Conservation (phyloP, 2,113 vertebrate species). For the Cyprinodon brontotheroides region DNA sequence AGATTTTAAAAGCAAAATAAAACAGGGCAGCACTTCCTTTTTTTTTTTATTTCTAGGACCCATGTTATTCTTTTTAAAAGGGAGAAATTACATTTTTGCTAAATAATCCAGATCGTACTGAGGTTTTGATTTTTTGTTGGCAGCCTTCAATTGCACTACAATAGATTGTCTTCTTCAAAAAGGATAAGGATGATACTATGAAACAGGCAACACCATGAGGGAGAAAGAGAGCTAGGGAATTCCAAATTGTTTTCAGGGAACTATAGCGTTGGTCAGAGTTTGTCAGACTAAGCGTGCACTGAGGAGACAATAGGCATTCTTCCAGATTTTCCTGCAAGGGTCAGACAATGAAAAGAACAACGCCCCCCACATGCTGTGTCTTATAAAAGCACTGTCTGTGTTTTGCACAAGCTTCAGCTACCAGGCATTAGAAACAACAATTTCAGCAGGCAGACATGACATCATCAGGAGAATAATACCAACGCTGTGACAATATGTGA, state of each 20-base stretch:
- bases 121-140: constrained; percentile 39
- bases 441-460: constrained; percentile 66
- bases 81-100: too few relatives aligned
- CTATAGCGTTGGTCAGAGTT: constrained; percentile 50
- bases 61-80: too few relatives aligned
- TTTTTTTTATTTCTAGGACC: too few relatives aligned
- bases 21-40: too few relatives aligned
- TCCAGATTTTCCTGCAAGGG: constrained; percentile 59
- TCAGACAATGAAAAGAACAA: constrained; percentile 59
- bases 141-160: constrained; percentile 44
- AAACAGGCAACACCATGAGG: background rate
- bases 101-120: constrained; percentile 9
- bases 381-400: constrained; percentile 63
- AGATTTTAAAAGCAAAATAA: too few relatives aligned
- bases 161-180: constrained; percentile 20
- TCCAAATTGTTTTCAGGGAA: constrained; percentile 30
- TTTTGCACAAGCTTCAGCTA: constrained; percentile 48
- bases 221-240: constrained; percentile 23
- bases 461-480: constrained; percentile 60
- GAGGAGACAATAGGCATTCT: constrained; percentile 73
- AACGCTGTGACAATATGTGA: constrained; percentile 61
- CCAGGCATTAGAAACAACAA: constrained; percentile 50
- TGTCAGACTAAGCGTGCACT: constrained; percentile 62
- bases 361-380: constrained; percentile 47
- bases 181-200: background rate